phyloP scores from a whole-genome alignment of 2,113 vertebrate genomes.

The Ramphastos sulfuratus region DNA sequence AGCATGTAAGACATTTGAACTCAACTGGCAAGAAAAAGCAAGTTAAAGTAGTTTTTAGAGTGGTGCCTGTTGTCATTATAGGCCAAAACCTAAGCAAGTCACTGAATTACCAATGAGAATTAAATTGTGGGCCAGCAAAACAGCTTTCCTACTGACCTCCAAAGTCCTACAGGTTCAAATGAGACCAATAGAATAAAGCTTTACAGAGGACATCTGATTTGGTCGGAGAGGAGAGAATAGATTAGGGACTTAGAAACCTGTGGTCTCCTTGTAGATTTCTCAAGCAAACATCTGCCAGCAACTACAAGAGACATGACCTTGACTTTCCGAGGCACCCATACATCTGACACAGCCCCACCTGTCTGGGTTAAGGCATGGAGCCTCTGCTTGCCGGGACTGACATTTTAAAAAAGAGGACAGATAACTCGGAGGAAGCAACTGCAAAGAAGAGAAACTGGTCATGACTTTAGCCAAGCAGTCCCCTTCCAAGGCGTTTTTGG shows the following conservation, averaged over 20 bases:
- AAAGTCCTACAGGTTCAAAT: not conserved
- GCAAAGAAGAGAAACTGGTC: not conserved
- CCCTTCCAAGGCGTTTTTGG: not conserved
- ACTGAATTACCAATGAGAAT: not conserved
- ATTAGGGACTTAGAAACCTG: not conserved
- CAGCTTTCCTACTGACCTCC: not conserved
- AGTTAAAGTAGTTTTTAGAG: not conserved
- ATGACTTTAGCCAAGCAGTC: not conserved
- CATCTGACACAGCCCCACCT: not conserved
- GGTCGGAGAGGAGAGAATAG: not conserved
- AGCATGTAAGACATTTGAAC: not conserved
- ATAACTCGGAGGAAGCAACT: not conserved
- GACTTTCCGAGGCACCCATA: not conserved
- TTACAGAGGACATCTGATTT: not conserved
- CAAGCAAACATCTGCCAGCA: not conserved
- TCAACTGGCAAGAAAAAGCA: not conserved
- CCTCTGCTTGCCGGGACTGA: not conserved
- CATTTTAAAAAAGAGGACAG: not conserved
- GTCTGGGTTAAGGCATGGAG: not conserved
- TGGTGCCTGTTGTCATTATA: not conserved
- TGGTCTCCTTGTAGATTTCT: not conserved
- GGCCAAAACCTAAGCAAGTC: not conserved
- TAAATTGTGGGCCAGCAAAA: not conserved
- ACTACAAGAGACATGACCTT: not conserved
- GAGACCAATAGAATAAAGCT: not conserved